Conservation (phyloP, 2,888 invertebrate genomes). For the Hydriomena furcata region DNA sequence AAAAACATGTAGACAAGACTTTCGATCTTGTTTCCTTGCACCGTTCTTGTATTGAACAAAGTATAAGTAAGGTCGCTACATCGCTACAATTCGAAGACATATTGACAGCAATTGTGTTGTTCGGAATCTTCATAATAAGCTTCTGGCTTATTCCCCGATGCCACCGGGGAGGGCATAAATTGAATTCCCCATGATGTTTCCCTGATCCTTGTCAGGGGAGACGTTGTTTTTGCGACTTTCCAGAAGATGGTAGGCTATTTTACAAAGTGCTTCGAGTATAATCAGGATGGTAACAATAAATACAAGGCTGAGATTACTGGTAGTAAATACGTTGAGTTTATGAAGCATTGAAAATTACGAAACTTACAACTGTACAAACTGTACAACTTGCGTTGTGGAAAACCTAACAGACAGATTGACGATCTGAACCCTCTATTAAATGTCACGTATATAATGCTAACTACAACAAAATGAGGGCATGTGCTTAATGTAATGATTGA, state of each 20-base stretch:
- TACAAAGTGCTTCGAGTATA: constrained; percentile 4
- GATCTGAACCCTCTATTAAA: no score
- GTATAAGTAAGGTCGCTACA: no score
- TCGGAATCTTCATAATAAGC: constrained; percentile 16
- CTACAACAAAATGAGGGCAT: no score
- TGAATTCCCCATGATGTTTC: constrained; percentile 19
- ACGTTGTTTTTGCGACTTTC: constrained; percentile 16
- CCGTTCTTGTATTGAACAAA: no score
- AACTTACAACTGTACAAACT: no score
- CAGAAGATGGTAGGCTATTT: constrained; percentile 9
- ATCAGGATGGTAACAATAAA: constrained; percentile 1
- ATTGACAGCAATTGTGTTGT: constrained; percentile 7
- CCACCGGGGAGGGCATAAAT: constrained; percentile 10
- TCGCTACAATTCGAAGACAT: not conserved
- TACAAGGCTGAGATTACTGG: constrained; percentile 1
- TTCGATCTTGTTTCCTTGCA: no score
- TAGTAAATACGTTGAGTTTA: not conserved
- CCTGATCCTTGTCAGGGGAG: constrained; percentile 18
- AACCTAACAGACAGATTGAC: no score
- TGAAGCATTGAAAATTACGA: no score
- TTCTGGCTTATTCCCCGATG: constrained; percentile 14
- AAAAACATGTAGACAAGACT: no score
- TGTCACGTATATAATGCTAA: no score
- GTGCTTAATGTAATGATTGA: no score
- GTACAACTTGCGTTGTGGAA: no score